These are phyloP conservation scores for Albula goreensis DNA, from an alignment of 2,113 vertebrate genomes.

Conservation along the genomic window DNA sequence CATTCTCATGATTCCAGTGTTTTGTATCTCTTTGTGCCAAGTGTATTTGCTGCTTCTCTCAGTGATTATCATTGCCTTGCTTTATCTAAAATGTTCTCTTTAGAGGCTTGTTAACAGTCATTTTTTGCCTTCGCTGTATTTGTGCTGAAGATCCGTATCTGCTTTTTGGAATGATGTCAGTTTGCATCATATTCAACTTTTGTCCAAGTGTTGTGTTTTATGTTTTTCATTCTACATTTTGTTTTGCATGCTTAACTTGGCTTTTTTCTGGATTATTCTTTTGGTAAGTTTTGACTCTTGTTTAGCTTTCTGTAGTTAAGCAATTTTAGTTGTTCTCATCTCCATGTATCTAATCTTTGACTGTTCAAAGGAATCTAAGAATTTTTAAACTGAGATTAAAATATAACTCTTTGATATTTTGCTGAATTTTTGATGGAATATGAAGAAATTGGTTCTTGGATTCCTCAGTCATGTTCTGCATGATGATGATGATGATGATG, in stretches of 20 bases:
- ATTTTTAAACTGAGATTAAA: background rate
- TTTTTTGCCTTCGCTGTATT: background rate
- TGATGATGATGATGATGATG: background rate
- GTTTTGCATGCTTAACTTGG: conserved; percentile 89
- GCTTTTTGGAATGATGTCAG: conserved; percentile 13
- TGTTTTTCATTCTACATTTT: conserved; percentile 84
- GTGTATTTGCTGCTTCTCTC: background rate
- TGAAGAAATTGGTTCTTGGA: conserved; percentile 9
- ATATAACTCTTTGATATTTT: background rate
- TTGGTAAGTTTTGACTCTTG: conserved; percentile 76
- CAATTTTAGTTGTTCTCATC: background rate
- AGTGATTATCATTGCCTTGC: too few species aligned
- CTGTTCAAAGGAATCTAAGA: conserved; percentile 20
- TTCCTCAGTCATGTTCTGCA: conserved; percentile 1
- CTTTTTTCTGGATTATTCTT: conserved; percentile 85
- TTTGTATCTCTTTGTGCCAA: background rate
- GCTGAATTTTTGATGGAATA: background rate
- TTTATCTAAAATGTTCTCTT: background rate
- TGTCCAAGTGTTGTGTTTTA: conserved; percentile 51
- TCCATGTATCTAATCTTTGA: background rate
- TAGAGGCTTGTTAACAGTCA: background rate
- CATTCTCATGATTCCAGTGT: background rate
- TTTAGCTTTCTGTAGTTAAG: background rate
- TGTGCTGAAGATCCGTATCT: conserved; percentile 5
- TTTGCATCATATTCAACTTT: conserved; percentile 21